Evolutionary conservation across 2,888 invertebrate genomes (phyloP).

Genomic region (Calliopum simillimum): DNA sequence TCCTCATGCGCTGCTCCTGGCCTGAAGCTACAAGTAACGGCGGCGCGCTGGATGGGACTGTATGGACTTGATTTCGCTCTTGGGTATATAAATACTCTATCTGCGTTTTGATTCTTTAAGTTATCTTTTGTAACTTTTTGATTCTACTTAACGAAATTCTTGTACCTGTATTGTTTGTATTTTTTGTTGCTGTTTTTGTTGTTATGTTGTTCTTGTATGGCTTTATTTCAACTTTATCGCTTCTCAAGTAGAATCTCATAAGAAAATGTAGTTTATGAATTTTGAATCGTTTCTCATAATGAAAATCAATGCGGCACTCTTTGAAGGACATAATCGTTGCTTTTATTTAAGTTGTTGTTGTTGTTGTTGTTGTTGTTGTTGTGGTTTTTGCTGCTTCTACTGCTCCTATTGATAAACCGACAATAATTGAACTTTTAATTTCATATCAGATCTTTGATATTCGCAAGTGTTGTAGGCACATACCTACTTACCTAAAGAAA

Average conservation of each 20-base stretch:
- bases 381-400: too few relatives aligned
- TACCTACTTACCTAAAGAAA: too few relatives aligned
- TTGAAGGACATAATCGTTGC: conserved; percentile 14
- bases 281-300: conserved; percentile 44
- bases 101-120: conserved; percentile 23
- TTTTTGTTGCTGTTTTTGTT: not conserved
- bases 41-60: not conserved
- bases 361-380: too few relatives aligned
- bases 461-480: too few relatives aligned
- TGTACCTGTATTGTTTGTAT: not conserved
- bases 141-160: conserved; percentile 4
- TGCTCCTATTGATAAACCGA: too few relatives aligned
- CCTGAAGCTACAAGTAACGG: not conserved
- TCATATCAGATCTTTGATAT: too few relatives aligned
- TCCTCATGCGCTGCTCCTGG: not conserved
- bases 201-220: not conserved
- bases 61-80: not conserved
- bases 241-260: conserved; percentile 45
- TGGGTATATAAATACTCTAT: conserved; percentile 26
- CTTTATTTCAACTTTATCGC: conserved; percentile 33
- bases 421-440: too few relatives aligned
- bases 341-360: too few relatives aligned
- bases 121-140: conserved; percentile 21
- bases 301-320: conserved; percentile 26
- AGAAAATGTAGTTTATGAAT: conserved; percentile 62